Base-by-base conservation (phyloP, 2,888 invertebrate genomes). In the Drosophila stalkeri region DNA sequence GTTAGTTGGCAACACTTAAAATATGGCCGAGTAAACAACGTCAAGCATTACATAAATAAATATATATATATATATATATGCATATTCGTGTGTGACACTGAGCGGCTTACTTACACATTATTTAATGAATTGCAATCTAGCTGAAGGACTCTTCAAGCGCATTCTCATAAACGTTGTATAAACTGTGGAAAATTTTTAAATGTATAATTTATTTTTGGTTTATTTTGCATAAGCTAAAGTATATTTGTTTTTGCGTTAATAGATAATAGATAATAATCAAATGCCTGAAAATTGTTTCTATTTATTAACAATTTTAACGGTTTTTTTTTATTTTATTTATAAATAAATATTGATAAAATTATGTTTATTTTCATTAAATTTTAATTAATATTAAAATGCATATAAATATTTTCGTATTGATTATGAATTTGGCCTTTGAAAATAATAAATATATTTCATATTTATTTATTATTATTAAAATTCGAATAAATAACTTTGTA, bases 1-100 rank as follows among this genome's bases (percentile, higher is more conserved):
- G 55, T 63, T 77, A 62, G 70, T 69, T 72, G 72, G 54, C 64
- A 82, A 73, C 90, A 75, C 89, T 90, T 77, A 67, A 65, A 76
- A 82, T 63, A 67, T 64, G 75, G 71, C 71, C 72, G 52, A 69
- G 67, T 57, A 85, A 85, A 89, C 83, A 72, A 75, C 81, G 72
- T 67, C 59, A 72, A 72, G 89, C 59, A 57, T 77, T 80, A 62
- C 73, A 82, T 90, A 85, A 85, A 85, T 49, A 49, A 11, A 49
- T 31, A n/a, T 7, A n/a, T 80, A 64, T 80, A 90, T 86, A 88
- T 46, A 46, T 8, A 8, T 8, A 51, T 31, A 16, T 35, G 1
- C 20, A 9, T 18, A 6, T 14, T 7, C 14, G 18, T 18, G 49
- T 33, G 70, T 37, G 71, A 39, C 57, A 60, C 63, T 54, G 52